These are phyloP conservation scores for Seira musarum DNA, from an alignment of 2,888 invertebrate genomes.

Conservation along the genomic window DNA sequence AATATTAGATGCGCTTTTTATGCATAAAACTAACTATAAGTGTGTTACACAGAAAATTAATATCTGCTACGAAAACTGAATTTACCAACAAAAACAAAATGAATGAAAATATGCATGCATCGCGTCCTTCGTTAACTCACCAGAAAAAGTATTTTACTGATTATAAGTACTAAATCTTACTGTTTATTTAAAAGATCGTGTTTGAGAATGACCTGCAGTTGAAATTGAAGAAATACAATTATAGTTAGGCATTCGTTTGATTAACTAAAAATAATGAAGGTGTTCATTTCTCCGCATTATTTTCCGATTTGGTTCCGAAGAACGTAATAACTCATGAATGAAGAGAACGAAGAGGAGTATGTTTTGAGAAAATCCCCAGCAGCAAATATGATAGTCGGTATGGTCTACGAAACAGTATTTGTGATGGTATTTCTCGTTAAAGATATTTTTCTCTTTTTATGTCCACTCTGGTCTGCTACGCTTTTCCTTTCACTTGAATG, in stretches of 20 bases:
- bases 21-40: no score
- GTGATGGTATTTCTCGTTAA: slow-evolving; percentile 32
- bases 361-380: slow-evolving; percentile 27
- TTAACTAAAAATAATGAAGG: neutral
- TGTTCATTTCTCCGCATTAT: slow-evolving; percentile 45
- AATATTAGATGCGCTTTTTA: no score
- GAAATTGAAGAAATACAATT: no score
- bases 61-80: no score
- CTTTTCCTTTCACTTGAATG: slow-evolving; percentile 35
- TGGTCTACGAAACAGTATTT: neutral
- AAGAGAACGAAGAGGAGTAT: neutral
- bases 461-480: neutral
- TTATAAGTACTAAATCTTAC: no score
- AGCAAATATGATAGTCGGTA: slow-evolving; percentile 35
- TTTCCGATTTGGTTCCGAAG: slow-evolving; percentile 53
- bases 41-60: no score
- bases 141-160: no score
- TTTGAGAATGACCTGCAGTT: no score
- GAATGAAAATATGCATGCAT: no score
- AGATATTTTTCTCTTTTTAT: slow-evolving; percentile 21
- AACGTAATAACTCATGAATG: slow-evolving; percentile 64
- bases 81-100: no score
- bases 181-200: no score
- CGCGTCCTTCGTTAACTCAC: no score
- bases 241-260: neutral